Conservation (phyloP, 2,113 vertebrate species). For the Oncorhynchus gorbuscha region DNA sequence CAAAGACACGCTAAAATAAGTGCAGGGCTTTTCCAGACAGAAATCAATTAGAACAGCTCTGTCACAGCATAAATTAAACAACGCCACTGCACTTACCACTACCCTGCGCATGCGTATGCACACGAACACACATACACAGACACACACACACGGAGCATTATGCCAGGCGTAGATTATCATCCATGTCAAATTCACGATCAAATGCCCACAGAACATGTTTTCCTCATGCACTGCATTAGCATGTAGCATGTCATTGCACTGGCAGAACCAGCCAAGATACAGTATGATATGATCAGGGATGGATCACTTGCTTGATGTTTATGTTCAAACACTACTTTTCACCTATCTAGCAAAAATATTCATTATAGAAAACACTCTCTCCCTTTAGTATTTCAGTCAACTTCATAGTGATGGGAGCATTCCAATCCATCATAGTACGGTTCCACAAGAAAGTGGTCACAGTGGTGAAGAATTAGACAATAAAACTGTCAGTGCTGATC, state of each 20-base stretch:
- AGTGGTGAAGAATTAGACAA: constrained; percentile 25
- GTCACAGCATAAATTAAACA: constrained; percentile 19
- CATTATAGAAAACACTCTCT: not conserved
- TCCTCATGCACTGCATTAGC: not conserved
- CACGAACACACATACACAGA: not conserved
- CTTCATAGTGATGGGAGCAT: not conserved
- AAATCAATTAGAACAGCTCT: constrained; percentile 53
- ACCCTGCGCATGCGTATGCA: not conserved
- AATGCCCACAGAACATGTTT: not conserved
- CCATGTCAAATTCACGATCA: constrained; percentile 1
- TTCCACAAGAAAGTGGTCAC: constrained; percentile 27
- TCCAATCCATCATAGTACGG: not conserved
- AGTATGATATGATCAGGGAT: not conserved
- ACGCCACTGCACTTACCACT: constrained; percentile 13
- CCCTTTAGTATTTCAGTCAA: not conserved
- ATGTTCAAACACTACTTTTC: not conserved
- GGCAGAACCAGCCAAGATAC: not conserved
- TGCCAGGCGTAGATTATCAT: constrained; percentile 4
- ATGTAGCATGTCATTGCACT: constrained; percentile 27
- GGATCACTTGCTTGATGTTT: constrained; percentile 6
- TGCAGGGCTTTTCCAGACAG: constrained; percentile 21
- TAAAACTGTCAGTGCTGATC: constrained; percentile 28
- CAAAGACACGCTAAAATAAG: constrained; percentile 31
- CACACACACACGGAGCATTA: not conserved
- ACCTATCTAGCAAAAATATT: not conserved